Evolutionary conservation across 2,888 invertebrate genomes (phyloP).

Genomic region (Crossocerus cetratus): DNA sequence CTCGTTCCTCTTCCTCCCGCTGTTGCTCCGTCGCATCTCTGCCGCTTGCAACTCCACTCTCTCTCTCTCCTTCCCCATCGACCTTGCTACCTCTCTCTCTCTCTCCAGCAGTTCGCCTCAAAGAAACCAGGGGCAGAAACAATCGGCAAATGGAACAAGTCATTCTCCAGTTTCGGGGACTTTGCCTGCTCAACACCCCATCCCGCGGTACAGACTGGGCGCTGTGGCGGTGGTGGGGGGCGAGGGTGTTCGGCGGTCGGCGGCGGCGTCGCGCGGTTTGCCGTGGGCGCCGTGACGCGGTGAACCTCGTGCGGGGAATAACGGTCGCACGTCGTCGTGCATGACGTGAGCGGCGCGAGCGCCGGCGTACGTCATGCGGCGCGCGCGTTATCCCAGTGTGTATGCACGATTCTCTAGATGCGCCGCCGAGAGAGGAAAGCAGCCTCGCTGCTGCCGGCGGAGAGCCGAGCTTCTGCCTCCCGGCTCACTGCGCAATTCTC

Average conservation of each 20-base stretch:
- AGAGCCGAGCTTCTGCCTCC: too few species aligned
- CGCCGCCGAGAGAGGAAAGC: too few species aligned
- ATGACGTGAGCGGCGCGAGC: constrained; percentile 18
- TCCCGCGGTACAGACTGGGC: too few species aligned
- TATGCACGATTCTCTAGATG: neutral
- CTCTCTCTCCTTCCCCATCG: constrained; percentile 23
- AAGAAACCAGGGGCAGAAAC: too few species aligned
- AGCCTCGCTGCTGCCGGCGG: too few species aligned
- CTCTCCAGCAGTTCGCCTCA: too few species aligned
- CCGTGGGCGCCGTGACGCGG: constrained; percentile 1
- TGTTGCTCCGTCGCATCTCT: constrained; percentile 13
- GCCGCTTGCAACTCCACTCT: constrained; percentile 7
- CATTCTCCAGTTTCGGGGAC: too few species aligned
- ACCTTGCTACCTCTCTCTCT: constrained; percentile 45
- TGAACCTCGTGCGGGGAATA: constrained; percentile 23
- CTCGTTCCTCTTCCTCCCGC: constrained; percentile 29
- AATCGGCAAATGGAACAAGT: too few species aligned
- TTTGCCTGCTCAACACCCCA: too few species aligned
- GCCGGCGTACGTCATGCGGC: constrained; percentile 3
- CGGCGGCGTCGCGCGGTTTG: neutral
- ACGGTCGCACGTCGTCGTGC: constrained; percentile 20
- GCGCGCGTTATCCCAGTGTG: constrained; percentile 6
- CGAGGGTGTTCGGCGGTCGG: neutral
- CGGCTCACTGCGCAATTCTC: neutral
- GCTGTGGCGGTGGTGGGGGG: too few species aligned